Evolutionary conservation across 1,140 invertebrate genomes (phyloP).

Genomic region (Coelopa frigida): DNA sequence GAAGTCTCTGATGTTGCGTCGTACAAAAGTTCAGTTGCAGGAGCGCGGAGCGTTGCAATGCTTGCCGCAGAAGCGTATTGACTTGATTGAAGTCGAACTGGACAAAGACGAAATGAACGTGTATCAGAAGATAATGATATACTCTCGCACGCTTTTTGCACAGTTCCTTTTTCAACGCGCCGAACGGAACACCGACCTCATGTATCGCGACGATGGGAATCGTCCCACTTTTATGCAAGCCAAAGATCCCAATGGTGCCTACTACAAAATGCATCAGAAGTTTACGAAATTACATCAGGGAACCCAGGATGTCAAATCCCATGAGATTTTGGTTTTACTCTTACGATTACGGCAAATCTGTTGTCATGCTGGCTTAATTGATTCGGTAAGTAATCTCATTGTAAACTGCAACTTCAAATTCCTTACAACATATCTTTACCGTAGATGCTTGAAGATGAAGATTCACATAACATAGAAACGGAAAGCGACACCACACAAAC

Average conservation of each 20-base stretch:
- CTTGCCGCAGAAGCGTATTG: conserved; percentile 59
- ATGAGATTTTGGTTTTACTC: conserved; percentile 73
- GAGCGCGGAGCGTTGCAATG: conserved; percentile 50
- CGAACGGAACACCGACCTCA: conserved; percentile 52
- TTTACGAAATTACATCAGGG: conserved; percentile 53
- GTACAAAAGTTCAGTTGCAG: conserved; percentile 75
- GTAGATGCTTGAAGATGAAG: conserved; percentile 53
- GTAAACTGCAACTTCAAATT: not conserved
- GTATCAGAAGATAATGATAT: conserved; percentile 67
- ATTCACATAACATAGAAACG: conserved; percentile 42
- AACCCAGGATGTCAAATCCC: conserved; percentile 56
- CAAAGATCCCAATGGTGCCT: conserved; percentile 46
- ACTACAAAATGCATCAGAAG: conserved; percentile 53
- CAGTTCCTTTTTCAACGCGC: conserved; percentile 67
- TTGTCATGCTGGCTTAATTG: conserved; percentile 76
- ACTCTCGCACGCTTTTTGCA: conserved; percentile 65
- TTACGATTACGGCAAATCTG: conserved; percentile 82
- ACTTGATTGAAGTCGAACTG: conserved; percentile 54
- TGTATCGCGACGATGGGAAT: conserved; percentile 23
- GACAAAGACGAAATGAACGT: conserved; percentile 65
- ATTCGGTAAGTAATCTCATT: conserved; percentile 21
- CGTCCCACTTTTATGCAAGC: conserved; percentile 29
- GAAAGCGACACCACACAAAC: conserved; percentile 37
- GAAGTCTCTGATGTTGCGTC: conserved; percentile 70
- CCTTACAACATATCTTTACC: not conserved